phyloP scores from a whole-genome alignment of 2,113 vertebrate genomes.

The Notechis scutatus region DNA sequence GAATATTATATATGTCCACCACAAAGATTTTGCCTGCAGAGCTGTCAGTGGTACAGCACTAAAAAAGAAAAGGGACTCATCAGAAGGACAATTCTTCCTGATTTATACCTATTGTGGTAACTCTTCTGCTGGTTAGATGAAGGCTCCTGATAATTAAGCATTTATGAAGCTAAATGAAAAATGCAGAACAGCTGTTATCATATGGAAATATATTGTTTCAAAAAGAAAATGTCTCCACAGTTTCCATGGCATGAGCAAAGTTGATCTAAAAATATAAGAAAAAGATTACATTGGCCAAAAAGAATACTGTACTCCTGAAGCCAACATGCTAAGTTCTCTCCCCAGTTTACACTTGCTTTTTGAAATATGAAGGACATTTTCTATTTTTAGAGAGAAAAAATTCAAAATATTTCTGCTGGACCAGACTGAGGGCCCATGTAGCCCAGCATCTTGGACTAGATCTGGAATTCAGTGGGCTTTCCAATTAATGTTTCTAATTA shows the following conservation, averaged over 20 bases:
- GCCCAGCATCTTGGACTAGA: not conserved
- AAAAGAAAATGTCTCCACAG: not conserved
- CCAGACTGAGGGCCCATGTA: not conserved
- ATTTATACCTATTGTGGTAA: not conserved
- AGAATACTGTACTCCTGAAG: not conserved
- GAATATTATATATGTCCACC: not conserved
- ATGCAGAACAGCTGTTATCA: not conserved
- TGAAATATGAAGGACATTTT: not conserved
- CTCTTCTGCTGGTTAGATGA: not conserved
- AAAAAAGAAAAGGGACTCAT: not conserved
- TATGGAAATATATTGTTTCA: too few relatives aligned
- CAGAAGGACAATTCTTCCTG: not conserved
- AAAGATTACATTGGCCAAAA: not conserved
- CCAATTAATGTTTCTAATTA: not conserved
- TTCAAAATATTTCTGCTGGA: not conserved
- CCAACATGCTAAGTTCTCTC: not conserved
- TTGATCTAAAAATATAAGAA: not conserved
- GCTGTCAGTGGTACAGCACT: not conserved
- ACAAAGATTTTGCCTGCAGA: not conserved
- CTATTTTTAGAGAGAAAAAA: not conserved
- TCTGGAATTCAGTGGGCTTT: not conserved
- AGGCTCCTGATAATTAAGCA: not conserved
- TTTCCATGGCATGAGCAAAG: not conserved
- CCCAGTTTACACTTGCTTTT: not conserved
- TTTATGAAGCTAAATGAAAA: not conserved